A percentile compares a stretch with the other conserved stretches of the same genome.
Conservation (phyloP, 2,797 vertebrate species). For the Pipistrellus pipistrellus region DNA sequence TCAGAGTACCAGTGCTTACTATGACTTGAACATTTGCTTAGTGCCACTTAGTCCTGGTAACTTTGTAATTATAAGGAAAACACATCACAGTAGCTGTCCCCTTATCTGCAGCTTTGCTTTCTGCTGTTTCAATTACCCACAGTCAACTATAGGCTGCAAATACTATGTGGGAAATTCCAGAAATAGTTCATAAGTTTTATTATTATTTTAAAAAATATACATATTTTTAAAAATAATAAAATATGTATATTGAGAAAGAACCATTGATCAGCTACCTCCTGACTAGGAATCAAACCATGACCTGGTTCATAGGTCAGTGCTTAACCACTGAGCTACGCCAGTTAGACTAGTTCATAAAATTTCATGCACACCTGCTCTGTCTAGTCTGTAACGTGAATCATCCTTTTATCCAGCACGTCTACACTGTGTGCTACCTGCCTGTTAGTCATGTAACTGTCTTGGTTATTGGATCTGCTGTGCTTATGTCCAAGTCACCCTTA, state of each 20-base stretch:
- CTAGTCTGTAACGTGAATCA: too few species aligned
- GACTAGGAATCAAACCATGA: too few species aligned
- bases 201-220: too few species aligned
- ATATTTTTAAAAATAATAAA: too few species aligned
- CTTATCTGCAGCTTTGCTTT: not conserved
- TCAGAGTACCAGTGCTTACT: not conserved
- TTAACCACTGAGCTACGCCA: too few species aligned
- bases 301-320: too few species aligned
- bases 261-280: too few species aligned
- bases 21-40: constrained; percentile 41
- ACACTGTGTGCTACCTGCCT: not conserved
- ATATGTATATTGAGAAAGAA: too few species aligned
- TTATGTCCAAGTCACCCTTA: not conserved
- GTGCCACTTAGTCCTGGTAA: not conserved
- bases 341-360: not conserved
- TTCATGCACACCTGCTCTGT: accelerated
- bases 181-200: not conserved
- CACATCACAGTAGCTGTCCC: not conserved
- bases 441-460: not conserved
- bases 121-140: not conserved
- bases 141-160: not conserved
- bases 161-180: not conserved
- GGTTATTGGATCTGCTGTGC: not conserved
- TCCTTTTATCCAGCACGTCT: not conserved
- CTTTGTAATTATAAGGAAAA: not conserved